These are phyloP conservation scores for Oligia fasciuncula DNA, from an alignment of 2,888 invertebrate genomes.

Conservation along the genomic window DNA sequence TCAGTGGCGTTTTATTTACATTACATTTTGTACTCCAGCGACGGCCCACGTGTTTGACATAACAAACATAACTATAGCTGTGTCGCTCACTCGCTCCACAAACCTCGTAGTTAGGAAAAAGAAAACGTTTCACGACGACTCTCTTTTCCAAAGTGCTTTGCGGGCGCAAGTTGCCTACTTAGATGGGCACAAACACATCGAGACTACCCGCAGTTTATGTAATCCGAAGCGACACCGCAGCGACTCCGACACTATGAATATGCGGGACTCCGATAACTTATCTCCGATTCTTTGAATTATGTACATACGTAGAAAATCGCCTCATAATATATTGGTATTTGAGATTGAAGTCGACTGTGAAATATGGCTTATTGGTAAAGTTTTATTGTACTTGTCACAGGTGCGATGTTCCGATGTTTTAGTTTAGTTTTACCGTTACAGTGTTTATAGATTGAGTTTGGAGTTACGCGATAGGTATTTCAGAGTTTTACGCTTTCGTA, in stretches of 20 bases:
- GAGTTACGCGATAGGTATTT: conserved; percentile 51
- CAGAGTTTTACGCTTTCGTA: conserved; percentile 40
- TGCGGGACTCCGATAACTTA: conserved; percentile 83
- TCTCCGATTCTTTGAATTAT: conserved; percentile 84
- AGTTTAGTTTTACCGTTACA: conserved; percentile 75
- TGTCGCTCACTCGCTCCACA: conserved; percentile 61
- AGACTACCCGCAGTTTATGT: conserved; percentile 71
- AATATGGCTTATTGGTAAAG: conserved; percentile 89
- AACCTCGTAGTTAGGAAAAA: conserved; percentile 66
- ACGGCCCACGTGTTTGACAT: conserved; percentile 52
- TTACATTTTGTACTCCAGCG: conserved; percentile 61
- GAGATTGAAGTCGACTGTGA: conserved; percentile 88
- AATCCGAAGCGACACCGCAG: conserved; percentile 72
- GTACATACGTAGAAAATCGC: conserved; percentile 82
- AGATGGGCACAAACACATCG: conserved; percentile 67
- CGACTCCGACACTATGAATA: conserved; percentile 81
- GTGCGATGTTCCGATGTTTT: conserved; percentile 81
- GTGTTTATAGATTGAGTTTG: conserved; percentile 69
- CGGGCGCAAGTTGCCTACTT: conserved; percentile 74
- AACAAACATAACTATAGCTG: conserved; percentile 46
- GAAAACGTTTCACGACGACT: conserved; percentile 62
- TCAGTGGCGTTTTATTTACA: conserved; percentile 63
- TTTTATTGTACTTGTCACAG: conserved; percentile 88
- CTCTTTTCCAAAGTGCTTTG: conserved; percentile 73
- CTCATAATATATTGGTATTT: conserved; percentile 88